Evolutionary conservation across 1,140 invertebrate genomes (phyloP).

Genomic region (Hyphantria cunea): DNA sequence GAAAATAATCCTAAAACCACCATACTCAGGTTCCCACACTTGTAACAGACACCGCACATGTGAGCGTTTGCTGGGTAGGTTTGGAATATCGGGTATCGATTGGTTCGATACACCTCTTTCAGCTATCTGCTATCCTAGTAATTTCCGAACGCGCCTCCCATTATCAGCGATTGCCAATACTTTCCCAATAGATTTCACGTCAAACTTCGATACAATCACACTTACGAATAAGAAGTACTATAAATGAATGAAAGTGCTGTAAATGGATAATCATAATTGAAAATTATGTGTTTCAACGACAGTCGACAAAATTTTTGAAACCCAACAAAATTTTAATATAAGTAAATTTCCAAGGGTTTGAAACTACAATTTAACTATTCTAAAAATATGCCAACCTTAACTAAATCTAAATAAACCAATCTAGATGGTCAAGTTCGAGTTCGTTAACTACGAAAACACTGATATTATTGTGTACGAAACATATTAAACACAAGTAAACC

Average conservation of each 20-base stretch:
- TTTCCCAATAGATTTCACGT: constrained; percentile 37
- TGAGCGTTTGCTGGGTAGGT: constrained; percentile 41
- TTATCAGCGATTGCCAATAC: constrained; percentile 75
- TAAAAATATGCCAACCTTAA: background rate
- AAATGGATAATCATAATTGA: background rate
- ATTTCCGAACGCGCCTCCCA: constrained; percentile 72
- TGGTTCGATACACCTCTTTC: constrained; percentile 61
- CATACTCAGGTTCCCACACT: constrained; percentile 12
- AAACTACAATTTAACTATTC: background rate
- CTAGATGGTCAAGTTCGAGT: too few relatives aligned
- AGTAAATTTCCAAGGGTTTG: too few relatives aligned
- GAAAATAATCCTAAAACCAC: background rate
- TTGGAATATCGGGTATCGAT: constrained; percentile 68
- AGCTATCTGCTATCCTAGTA: constrained; percentile 58
- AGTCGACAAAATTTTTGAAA: too few relatives aligned
- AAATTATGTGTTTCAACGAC: too few relatives aligned
- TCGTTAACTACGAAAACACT: constrained; percentile 11
- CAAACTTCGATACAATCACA: too few relatives aligned
- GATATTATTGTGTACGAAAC: constrained; percentile 18
- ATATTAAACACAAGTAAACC: constrained; percentile 29
- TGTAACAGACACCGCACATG: constrained; percentile 28
- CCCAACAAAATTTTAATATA: too few relatives aligned
- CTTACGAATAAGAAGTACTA: too few relatives aligned
- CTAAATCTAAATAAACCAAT: background rate
- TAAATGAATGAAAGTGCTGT: too few relatives aligned